Evolutionary conservation across 2,113 vertebrate species (phyloP).

Genomic region (Malurus cyaneus): DNA sequence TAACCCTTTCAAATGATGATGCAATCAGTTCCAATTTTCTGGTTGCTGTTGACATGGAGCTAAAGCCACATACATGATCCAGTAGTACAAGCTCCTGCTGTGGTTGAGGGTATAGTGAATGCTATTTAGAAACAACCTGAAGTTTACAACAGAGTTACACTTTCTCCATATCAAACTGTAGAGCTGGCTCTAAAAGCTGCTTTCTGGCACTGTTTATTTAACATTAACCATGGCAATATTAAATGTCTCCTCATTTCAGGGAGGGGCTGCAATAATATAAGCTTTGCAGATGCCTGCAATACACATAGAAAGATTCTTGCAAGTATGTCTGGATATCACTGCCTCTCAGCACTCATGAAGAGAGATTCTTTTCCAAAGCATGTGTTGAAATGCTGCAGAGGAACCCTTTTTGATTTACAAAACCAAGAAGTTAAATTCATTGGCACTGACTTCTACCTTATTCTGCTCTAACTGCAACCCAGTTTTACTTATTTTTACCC

Average conservation of each 20-base stretch:
- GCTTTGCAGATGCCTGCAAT: not conserved
- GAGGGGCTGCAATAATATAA: not conserved
- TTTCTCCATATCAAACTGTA: not conserved
- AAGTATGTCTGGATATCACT: not conserved
- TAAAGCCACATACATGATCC: not conserved
- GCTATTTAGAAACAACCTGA: not conserved
- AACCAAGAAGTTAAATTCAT: not conserved
- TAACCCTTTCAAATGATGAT: not conserved
- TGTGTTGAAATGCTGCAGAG: not conserved
- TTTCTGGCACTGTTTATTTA: conserved; percentile 27
- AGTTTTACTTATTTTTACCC: not conserved
- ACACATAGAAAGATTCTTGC: not conserved
- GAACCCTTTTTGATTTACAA: not conserved
- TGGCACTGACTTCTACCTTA: not conserved
- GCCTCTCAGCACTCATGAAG: not conserved
- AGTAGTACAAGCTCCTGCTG: not conserved
- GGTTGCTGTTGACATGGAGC: not conserved
- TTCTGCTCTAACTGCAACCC: not conserved
- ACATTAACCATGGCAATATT: not conserved
- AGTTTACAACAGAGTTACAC: not conserved
- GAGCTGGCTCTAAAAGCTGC: not conserved
- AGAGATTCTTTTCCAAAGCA: not conserved
- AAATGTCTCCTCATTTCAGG: not conserved
- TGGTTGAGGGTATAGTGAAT: not conserved
- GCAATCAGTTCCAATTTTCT: not conserved